phyloP scores from a whole-genome alignment of 2,888 invertebrate species.

The Mythimna impura region DNA sequence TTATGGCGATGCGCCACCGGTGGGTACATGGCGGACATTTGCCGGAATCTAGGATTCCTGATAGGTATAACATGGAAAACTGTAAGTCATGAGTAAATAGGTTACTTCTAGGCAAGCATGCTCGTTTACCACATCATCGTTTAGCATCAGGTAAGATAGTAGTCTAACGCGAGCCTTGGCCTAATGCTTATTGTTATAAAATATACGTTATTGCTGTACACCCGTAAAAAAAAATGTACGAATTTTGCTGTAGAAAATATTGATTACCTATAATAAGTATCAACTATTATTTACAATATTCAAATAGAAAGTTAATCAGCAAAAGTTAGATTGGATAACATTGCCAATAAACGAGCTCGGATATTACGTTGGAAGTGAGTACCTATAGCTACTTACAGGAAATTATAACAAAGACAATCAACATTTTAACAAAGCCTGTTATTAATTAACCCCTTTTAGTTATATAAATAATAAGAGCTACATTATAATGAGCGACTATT shows the following conservation, averaged over 20 bases:
- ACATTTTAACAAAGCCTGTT: slow-evolving; percentile 17
- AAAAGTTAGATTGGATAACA: slow-evolving; percentile 6
- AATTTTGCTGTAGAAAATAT: neutral
- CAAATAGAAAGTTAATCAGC: neutral
- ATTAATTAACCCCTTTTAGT: neutral
- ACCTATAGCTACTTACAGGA: neutral
- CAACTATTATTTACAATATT: neutral
- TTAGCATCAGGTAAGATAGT: too few species aligned
- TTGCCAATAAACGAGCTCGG: slow-evolving; percentile 15
- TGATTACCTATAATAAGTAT: neutral
- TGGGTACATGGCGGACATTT: too few species aligned
- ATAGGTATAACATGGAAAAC: too few species aligned
- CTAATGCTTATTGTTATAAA: too few species aligned
- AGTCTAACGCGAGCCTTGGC: too few species aligned
- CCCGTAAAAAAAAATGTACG: neutral
- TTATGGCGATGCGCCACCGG: too few species aligned
- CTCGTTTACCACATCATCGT: too few species aligned
- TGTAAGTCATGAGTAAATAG: too few species aligned
- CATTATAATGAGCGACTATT: slow-evolving; percentile 25
- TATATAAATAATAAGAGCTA: slow-evolving; percentile 26
- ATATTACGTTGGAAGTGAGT: neutral
- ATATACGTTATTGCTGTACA: too few species aligned
- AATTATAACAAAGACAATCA: slow-evolving; percentile 13
- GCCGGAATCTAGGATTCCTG: too few species aligned
- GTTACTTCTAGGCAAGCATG: too few species aligned